Base-by-base conservation (phyloP, 2,797 vertebrate species). In the Enteromius afrohamiltoni region DNA sequence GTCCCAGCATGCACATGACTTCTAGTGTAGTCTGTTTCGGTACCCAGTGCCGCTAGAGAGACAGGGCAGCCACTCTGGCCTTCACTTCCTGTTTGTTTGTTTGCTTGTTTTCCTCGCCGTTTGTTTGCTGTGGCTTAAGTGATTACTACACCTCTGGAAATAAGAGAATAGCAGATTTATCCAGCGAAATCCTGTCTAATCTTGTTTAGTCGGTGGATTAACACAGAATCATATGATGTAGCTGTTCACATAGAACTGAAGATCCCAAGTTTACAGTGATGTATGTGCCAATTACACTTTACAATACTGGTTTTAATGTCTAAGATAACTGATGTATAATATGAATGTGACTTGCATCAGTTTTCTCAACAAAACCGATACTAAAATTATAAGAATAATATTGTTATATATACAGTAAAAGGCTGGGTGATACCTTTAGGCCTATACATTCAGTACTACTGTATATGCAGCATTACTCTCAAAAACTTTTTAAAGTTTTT, bases 101-200 rank as follows among this genome's bases (percentile, higher is more conserved):
- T 83, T 86, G 77, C 82, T 85, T 84, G 42, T 81, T 83, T 85
- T 84, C 69, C 62, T 76, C 40, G 26, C 53, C 37, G 34, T 37
- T 76, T 86, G 67, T 88, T 85, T 79, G 71, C 49, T 42, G 17
- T 65, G 82, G 79, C 81, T 86, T 83, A 85, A 84, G 76, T 82
- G 85, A 86, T 77, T 80, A 69, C 83, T 47, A 55, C 75, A 76
- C 74, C 78, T 75, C 55, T 79, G 75, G 45, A 80, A 85, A 82
- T 82, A 84, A 84, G 77, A 79, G 83, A 79, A 83, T 60, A 71
- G 74, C 58, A 60, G 29, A 62, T 83, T 86, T 60, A 86, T 83
- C 85, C 64, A 76, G 64, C 8, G 17, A 67, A 83, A 80, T 86
- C 71, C 78, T 4, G 0, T 42, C 80, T 80, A 83, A 87, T 83